These are phyloP conservation scores for Oxystoma pomonae DNA, from an alignment of 2,888 invertebrate species.

Conservation along the genomic window DNA sequence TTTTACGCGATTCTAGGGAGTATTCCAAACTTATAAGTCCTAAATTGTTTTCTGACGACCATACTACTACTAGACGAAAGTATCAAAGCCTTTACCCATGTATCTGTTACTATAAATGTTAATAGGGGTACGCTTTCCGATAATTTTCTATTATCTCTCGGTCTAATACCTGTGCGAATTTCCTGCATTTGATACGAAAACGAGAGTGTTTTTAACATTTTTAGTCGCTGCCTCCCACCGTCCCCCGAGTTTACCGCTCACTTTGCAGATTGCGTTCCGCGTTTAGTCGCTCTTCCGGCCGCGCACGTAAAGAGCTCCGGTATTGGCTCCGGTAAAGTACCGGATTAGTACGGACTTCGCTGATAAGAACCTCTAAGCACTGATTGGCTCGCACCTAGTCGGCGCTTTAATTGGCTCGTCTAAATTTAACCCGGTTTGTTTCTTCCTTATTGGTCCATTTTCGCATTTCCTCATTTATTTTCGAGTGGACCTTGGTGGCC, in stretches of 20 bases:
- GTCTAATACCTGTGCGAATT: constrained; percentile 23
- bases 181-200: constrained; percentile 48
- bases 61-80: too few species aligned
- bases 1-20: too few species aligned
- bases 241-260: constrained; percentile 5
- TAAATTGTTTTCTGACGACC: too few species aligned
- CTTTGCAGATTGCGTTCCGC: constrained; percentile 40
- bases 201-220: constrained; percentile 38
- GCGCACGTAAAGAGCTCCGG: neutral
- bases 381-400: neutral
- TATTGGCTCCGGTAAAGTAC: neutral
- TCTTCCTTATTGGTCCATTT: too few species aligned
- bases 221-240: constrained; percentile 15
- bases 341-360: neutral
- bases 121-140: too few species aligned
- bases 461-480: too few species aligned
- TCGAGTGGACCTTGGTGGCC: too few species aligned
- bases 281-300: constrained; percentile 46
- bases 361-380: neutral
- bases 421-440: too few species aligned
- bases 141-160: neutral
- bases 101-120: too few species aligned
- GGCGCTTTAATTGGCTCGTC: too few species aligned
- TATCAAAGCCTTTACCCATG: too few species aligned
- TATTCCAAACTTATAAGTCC: too few species aligned